phyloP scores from a whole-genome alignment of 2,797 vertebrate genomes.

The Crenichthys baileyi region DNA sequence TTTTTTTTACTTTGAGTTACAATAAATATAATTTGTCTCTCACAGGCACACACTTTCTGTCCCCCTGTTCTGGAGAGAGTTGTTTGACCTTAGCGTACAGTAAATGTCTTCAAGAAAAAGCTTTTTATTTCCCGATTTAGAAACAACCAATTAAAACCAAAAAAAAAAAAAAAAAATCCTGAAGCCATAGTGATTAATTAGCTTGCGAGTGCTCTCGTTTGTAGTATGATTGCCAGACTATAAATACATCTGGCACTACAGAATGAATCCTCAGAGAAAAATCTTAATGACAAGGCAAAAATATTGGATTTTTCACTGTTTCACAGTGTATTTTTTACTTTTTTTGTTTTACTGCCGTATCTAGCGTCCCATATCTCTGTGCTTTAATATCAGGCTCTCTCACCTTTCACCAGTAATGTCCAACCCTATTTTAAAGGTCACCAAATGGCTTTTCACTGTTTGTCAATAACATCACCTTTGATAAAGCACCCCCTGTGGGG shows the following conservation, averaged over 20 bases:
- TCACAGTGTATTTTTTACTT: background rate
- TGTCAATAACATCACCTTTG: conserved; percentile 25
- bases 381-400: conserved; percentile 1
- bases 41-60: background rate
- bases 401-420: conserved; percentile 36
- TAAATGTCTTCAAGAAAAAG: conserved; percentile 43
- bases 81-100: conserved; percentile 45
- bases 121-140: conserved; percentile 62
- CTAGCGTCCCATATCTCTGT: conserved; percentile 9
- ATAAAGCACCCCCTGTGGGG: conserved; percentile 15
- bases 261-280: conserved; percentile 37
- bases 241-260: conserved; percentile 59
- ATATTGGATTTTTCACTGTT: background rate
- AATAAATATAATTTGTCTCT: conserved; percentile 8
- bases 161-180: conserved; percentile 38
- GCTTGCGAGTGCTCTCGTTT: conserved; percentile 59
- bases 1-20: background rate
- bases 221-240: conserved; percentile 56
- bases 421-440: conserved; percentile 45
- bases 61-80: background rate
- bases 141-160: conserved; percentile 56
- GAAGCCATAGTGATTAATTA: conserved; percentile 68
- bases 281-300: conserved; percentile 25
- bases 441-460: conserved; percentile 22
- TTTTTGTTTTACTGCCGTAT: background rate